These are phyloP conservation scores for Fopius arisanus DNA, from an alignment of 1,140 invertebrate species.

Conservation along the genomic window DNA sequence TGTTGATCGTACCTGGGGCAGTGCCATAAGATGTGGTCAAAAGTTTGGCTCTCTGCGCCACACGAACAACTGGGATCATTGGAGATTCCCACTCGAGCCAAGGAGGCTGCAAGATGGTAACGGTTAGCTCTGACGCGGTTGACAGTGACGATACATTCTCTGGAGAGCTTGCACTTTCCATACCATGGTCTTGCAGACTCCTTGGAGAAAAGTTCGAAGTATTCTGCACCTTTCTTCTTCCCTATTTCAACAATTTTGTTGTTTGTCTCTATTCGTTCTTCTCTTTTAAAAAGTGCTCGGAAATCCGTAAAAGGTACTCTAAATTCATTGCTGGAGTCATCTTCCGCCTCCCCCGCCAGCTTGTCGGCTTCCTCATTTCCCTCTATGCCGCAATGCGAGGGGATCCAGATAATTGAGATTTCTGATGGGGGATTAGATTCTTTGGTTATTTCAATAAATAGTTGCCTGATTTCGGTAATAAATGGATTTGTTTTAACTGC, in stretches of 20 bases:
- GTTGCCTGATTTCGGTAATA: background rate
- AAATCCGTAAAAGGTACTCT: conserved; percentile 23
- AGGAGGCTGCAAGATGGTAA: conserved; percentile 14
- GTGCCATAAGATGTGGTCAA: too few relatives aligned
- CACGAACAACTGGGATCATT: too few relatives aligned
- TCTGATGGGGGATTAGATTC: background rate
- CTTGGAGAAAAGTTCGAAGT: conserved; percentile 20
- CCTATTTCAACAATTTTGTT: background rate
- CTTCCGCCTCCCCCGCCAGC: background rate
- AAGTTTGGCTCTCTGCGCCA: too few relatives aligned
- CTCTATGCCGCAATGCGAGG: background rate
- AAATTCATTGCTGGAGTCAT: background rate
- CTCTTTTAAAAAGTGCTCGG: conserved; percentile 2
- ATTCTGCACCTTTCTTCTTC: conserved; percentile 12
- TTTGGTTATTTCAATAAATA: background rate
- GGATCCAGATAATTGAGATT: background rate
- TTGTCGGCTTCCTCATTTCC: conserved; percentile 24
- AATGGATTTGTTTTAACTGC: conserved; percentile 3
- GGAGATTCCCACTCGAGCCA: too few relatives aligned
- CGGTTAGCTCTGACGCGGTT: conserved; percentile 32
- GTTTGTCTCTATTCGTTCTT: conserved; percentile 9
- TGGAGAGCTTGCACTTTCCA: background rate
- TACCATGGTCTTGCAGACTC: conserved; percentile 19
- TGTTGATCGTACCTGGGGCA: too few relatives aligned
- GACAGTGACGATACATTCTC: conserved; percentile 16